These are phyloP conservation scores for Drosophila leonis DNA, from an alignment of 2,888 invertebrate species.

Conservation along the genomic window DNA sequence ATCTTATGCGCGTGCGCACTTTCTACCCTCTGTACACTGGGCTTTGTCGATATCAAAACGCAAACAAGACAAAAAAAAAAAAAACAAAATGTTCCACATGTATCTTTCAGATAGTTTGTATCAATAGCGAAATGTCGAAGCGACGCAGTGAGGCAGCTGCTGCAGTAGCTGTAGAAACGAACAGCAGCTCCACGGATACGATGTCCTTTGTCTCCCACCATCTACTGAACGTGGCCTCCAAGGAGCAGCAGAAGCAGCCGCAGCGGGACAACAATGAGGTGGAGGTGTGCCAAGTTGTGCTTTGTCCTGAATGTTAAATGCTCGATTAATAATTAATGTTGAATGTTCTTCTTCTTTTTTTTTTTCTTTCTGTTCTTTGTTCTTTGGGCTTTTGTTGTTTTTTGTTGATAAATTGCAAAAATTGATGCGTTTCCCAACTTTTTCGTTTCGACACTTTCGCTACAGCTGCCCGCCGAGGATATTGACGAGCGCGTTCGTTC, in stretches of 20 bases:
- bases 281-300: conserved; percentile 49
- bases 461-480: conserved; percentile 55
- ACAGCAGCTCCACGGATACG: conserved; percentile 40
- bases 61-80: conserved; percentile 45
- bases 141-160: conserved; percentile 55
- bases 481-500: conserved; percentile 50
- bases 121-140: conserved; percentile 67
- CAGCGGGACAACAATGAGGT: conserved; percentile 27
- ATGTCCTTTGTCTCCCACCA: conserved; percentile 55
- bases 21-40: conserved; percentile 23
- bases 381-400: conserved; percentile 5
- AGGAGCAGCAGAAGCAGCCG: conserved; percentile 22
- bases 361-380: neutral
- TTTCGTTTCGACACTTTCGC: conserved; percentile 60
- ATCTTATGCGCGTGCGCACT: neutral
- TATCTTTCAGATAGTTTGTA: conserved; percentile 80
- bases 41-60: conserved; percentile 60
- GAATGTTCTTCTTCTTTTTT: neutral
- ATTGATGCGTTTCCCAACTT: conserved; percentile 52
- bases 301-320: conserved; percentile 5
- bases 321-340: conserved; percentile 19
- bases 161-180: conserved; percentile 21
- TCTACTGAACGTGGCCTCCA: conserved; percentile 36
- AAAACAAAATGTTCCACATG: conserved; percentile 55
- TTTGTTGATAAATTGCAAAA: conserved; percentile 29